A percentile compares a stretch with the other conserved stretches of the same genome.
phyloP scores from a whole-genome alignment of 2,797 vertebrate species.

The Falco novaeseelandiae region DNA sequence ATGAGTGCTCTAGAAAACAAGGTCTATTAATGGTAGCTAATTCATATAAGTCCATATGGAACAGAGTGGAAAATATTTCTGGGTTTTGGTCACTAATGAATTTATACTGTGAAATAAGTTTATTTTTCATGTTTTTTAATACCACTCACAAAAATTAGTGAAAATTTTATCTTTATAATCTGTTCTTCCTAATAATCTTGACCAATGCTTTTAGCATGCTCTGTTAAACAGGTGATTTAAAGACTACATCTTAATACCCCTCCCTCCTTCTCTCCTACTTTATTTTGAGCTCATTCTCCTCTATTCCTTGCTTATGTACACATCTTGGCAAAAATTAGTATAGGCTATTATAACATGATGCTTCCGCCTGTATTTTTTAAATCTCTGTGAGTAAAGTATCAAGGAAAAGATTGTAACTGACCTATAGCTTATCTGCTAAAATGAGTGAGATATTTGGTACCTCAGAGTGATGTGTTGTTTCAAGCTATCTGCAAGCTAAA shows the following conservation, averaged over 20 bases:
- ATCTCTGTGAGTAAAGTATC: not conserved
- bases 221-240: not conserved
- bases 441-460: not conserved
- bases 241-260: not conserved
- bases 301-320: not conserved
- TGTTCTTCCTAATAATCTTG: not conserved
- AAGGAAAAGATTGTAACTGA: not conserved
- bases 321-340: not conserved
- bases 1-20: not conserved
- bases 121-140: not conserved
- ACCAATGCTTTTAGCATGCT: not conserved
- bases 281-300: not conserved
- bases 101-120: not conserved
- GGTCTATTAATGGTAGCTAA: not conserved
- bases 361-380: not conserved
- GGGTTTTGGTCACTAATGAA: not conserved
- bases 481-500: not conserved
- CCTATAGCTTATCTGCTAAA: not conserved
- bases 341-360: not conserved
- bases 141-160: not conserved
- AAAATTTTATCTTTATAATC: not conserved
- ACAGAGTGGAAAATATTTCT: not conserved
- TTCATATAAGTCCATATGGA: not conserved
- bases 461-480: not conserved
- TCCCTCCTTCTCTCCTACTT: not conserved